phyloP scores from a whole-genome alignment of 1,140 invertebrate genomes.

The Belonocnema kinseyi region DNA sequence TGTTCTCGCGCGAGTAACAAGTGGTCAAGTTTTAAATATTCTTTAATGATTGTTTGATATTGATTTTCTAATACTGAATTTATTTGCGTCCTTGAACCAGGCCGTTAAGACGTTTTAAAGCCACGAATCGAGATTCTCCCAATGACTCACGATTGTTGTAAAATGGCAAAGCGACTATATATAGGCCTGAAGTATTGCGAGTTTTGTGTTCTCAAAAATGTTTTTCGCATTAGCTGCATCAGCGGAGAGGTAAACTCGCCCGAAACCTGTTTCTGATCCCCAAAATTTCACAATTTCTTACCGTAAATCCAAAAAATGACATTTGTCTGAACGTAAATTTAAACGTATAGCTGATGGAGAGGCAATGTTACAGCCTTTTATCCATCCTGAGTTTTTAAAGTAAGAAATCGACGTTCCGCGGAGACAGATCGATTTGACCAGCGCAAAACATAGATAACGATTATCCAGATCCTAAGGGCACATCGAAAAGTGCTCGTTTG shows the following conservation, averaged over 20 bases:
- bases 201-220: slow-evolving; percentile 3
- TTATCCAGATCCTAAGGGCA: slow-evolving; percentile 43
- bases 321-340: background rate
- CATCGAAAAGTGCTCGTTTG: slow-evolving; percentile 42
- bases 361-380: slow-evolving; percentile 32
- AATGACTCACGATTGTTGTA: no score
- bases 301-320: slow-evolving; percentile 34
- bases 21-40: slow-evolving; percentile 54
- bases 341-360: background rate
- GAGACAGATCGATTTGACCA: slow-evolving; percentile 44
- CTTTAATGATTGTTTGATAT: slow-evolving; percentile 42
- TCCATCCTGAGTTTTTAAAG: slow-evolving; percentile 51
- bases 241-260: background rate
- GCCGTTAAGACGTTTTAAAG: slow-evolving; percentile 39
- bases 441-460: slow-evolving; percentile 46
- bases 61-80: slow-evolving; percentile 37
- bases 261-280: slow-evolving; percentile 43
- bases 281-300: slow-evolving; percentile 40
- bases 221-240: background rate
- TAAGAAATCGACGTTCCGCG: slow-evolving; percentile 34
- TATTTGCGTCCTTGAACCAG: slow-evolving; percentile 36
- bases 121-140: no score
- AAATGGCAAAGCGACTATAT: no score
- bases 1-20: slow-evolving; percentile 37
- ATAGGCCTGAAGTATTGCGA: no score